phyloP scores from a whole-genome alignment of 2,888 invertebrate genomes.

The Ptilodon capucinus region DNA sequence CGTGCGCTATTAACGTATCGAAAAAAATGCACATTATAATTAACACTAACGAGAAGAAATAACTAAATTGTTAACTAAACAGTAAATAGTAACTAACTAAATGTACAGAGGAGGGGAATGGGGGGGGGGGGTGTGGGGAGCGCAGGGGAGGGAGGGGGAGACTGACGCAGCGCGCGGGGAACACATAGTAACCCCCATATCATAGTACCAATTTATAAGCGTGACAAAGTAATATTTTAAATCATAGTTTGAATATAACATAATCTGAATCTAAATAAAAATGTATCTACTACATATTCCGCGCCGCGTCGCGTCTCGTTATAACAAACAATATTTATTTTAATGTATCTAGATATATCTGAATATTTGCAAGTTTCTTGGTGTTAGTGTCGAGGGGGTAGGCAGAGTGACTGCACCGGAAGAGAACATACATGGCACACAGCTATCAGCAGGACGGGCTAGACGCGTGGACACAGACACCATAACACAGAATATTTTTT shows the following conservation, averaged over 20 bases:
- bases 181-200: background rate
- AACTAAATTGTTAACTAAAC: slow-evolving; percentile 23
- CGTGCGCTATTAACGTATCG: slow-evolving; percentile 20
- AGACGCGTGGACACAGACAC: background rate
- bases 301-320: too few species aligned
- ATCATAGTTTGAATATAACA: too few species aligned
- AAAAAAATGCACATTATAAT: slow-evolving; percentile 36
- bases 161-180: background rate
- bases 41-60: slow-evolving; percentile 29
- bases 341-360: too few species aligned
- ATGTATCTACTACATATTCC: too few species aligned
- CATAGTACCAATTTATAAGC: too few species aligned
- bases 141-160: slow-evolving; percentile 10
- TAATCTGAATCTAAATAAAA: too few species aligned
- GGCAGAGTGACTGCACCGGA: slow-evolving; percentile 7
- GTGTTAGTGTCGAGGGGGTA: background rate
- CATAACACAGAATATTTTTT: too few species aligned
- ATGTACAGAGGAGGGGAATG: background rate
- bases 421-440: slow-evolving; percentile 32
- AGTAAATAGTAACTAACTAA: slow-evolving; percentile 27
- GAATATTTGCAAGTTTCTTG: too few species aligned
- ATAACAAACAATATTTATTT: too few species aligned
- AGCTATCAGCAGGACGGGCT: slow-evolving; percentile 1
- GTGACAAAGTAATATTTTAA: too few species aligned
- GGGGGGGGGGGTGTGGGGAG: slow-evolving; percentile 14